Evolutionary conservation across 1,140 invertebrate species (phyloP).

Genomic region (Hetaerina americana): DNA sequence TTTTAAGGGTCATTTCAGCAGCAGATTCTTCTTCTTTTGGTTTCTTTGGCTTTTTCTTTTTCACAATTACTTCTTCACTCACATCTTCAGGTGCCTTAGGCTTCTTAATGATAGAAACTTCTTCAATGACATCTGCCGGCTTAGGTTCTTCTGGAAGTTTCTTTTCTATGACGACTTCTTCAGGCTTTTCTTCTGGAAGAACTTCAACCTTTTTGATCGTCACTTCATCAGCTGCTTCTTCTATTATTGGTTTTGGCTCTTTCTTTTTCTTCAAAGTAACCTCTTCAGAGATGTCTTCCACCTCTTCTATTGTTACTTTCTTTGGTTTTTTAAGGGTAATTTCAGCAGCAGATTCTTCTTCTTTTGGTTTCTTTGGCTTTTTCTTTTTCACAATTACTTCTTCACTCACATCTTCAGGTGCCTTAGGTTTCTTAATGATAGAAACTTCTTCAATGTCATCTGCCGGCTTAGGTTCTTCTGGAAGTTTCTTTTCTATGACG

Average conservation of each 20-base stretch:
- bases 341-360: conserved; percentile 19
- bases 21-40: conserved; percentile 15
- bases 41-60: conserved; percentile 6
- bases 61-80: conserved; percentile 11
- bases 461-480: conserved; percentile 28
- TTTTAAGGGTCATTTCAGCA: conserved; percentile 18
- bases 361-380: conserved; percentile 1
- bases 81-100: conserved; percentile 19
- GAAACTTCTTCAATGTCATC: conserved; percentile 56
- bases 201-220: conserved; percentile 19
- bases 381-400: conserved; percentile 10
- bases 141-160: conserved; percentile 49
- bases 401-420: conserved; percentile 13
- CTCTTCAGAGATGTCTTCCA: conserved; percentile 14
- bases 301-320: neutral
- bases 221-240: conserved; percentile 32
- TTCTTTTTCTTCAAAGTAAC: conserved; percentile 16
- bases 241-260: conserved; percentile 14
- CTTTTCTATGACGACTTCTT: conserved; percentile 54
- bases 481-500: conserved; percentile 35
- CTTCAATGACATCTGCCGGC: conserved; percentile 32
- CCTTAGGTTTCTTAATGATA: conserved; percentile 43
- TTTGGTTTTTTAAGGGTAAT: conserved; percentile 10
- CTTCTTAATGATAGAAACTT: neutral
- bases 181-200: conserved; percentile 19